phyloP scores from a whole-genome alignment of 2,888 invertebrate species.

The Griposia aprilina region DNA sequence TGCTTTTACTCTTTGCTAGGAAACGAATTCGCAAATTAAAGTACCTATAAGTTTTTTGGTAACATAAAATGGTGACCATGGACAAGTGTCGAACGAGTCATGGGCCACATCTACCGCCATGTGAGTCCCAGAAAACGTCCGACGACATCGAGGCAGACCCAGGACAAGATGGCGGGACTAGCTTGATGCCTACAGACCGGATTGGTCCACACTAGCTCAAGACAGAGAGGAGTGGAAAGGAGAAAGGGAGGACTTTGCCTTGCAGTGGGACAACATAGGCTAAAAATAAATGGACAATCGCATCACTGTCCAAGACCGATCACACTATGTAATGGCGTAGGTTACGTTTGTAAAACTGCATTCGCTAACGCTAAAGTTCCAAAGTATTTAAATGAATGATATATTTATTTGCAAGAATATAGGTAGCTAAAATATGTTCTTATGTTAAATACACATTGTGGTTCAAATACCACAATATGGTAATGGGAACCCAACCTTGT shows the following conservation, averaged over 20 bases:
- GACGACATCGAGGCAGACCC: too few relatives aligned
- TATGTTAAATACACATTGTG: neutral
- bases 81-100: neutral
- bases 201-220: too few relatives aligned
- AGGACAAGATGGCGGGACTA: too few relatives aligned
- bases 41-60: neutral
- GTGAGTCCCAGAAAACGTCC: too few relatives aligned
- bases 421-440: too few relatives aligned
- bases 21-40: neutral
- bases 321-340: neutral
- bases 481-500: neutral
- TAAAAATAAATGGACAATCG: neutral
- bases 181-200: too few relatives aligned
- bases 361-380: neutral
- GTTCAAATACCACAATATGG: neutral
- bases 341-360: neutral
- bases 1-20: neutral
- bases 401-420: too few relatives aligned
- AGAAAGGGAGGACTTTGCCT: too few relatives aligned
- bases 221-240: too few relatives aligned
- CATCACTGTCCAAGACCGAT: neutral
- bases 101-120: too few relatives aligned
- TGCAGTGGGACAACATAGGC: too few relatives aligned
- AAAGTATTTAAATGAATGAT: neutral
- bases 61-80: neutral